Evolutionary conservation across 1,140 invertebrate genomes (phyloP).

Genomic region (Neoseiulus cucumeris): DNA sequence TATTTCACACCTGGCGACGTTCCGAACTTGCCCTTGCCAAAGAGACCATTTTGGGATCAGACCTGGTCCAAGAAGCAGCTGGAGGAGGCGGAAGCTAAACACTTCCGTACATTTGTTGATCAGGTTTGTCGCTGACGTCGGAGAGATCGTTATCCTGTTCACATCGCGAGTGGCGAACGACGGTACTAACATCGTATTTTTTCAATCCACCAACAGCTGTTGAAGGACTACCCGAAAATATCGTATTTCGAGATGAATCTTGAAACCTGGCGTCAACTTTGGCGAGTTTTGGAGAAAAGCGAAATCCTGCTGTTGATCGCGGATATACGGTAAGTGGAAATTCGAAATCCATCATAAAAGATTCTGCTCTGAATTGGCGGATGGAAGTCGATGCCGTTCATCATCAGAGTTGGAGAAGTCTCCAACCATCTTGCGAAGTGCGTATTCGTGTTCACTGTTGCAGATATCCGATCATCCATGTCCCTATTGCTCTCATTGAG

Average conservation of each 20-base stretch:
- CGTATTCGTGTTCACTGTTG: not conserved
- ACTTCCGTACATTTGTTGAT: constrained; percentile 23
- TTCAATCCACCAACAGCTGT: constrained; percentile 15
- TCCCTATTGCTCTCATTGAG: constrained; percentile 68
- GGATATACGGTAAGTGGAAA: constrained; percentile 59
- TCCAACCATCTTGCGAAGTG: not conserved
- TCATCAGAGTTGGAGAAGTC: constrained; percentile 7
- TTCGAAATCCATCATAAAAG: not conserved
- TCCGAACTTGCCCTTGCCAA: constrained; percentile 29
- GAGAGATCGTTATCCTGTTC: not conserved
- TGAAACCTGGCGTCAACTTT: constrained; percentile 79
- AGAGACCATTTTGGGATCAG: constrained; percentile 30
- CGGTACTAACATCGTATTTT: constrained; percentile 9
- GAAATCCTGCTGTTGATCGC: constrained; percentile 64
- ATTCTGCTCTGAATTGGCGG: constrained; percentile 7
- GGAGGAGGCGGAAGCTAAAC: constrained; percentile 27
- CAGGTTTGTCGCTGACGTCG: constrained; percentile 14
- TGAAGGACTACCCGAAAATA: constrained; percentile 40
- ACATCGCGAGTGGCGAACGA: not conserved
- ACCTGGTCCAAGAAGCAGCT: constrained; percentile 26
- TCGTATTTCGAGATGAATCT: constrained; percentile 72
- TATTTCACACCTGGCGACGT: constrained; percentile 26
- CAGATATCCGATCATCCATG: constrained; percentile 36
- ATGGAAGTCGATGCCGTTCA: constrained; percentile 14
- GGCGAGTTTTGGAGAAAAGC: constrained; percentile 75